phyloP scores from a whole-genome alignment of 2,888 invertebrate genomes.

The Ctena decussata region DNA sequence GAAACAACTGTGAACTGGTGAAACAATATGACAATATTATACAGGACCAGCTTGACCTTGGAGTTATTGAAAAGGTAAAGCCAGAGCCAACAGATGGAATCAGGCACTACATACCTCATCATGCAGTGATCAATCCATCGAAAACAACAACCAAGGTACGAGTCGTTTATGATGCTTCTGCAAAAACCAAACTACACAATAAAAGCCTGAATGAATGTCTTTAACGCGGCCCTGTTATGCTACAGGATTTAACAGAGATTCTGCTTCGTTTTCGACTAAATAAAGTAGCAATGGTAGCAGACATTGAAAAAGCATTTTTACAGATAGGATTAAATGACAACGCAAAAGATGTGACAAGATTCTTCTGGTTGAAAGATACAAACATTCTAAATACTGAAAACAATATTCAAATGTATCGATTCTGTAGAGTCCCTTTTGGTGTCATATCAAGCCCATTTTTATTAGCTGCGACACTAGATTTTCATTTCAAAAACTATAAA shows the following conservation, averaged over 20 bases:
- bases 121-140: conserved; percentile 23
- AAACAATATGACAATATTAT: conserved; percentile 26
- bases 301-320: conserved; percentile 35
- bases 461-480: conserved; percentile 4
- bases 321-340: conserved; percentile 14
- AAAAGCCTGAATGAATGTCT: conserved; percentile 48
- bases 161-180: conserved; percentile 25
- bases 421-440: conserved; percentile 21
- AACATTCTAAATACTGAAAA: background rate
- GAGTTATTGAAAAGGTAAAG: conserved; percentile 39
- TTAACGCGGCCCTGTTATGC: conserved; percentile 22
- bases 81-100: background rate
- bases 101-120: conserved; percentile 37
- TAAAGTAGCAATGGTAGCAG: conserved; percentile 21
- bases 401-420: conserved; percentile 6
- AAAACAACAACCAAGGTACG: conserved; percentile 24
- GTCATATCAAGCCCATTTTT: conserved; percentile 19
- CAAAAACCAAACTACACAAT: conserved; percentile 8
- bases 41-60: conserved; percentile 23
- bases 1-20: conserved; percentile 11
- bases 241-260: conserved; percentile 33
- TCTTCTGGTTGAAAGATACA: conserved; percentile 24
- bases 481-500: background rate
- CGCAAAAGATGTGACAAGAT: conserved; percentile 26
- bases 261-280: conserved; percentile 26